Evolutionary conservation across 2,113 vertebrate genomes (phyloP), one percentile per base, ranked within the genome.

Genomic region (Sander lucioperca): DNA sequence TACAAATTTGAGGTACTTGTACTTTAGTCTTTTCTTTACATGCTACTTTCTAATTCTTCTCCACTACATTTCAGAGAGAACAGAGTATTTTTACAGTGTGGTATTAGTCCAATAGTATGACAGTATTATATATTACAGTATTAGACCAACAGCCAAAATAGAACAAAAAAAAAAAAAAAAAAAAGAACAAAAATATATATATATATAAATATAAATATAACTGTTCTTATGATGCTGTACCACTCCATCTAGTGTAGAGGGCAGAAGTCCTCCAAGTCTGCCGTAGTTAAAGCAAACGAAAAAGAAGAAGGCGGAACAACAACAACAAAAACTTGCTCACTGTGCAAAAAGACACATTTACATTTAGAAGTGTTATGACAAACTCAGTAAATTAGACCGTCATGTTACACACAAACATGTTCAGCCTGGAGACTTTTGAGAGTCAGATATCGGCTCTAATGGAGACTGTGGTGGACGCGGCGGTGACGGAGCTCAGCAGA

Each of bases 401-500:
- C 4, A 23, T 1, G 1, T 30, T 2, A 11, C 30, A 39, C 43
- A 4, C 11, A 3, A 6, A 6, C 33, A 87, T 90, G 86, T 47
- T 61, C 2, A 59, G 18, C 2, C 45, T 63, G 85, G 74, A 80
- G 21, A 39, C 48, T 1, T 43, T 93, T 12, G 77, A 91, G 74
- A 16, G 4, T 11, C 76, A 76, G 51, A 13, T 92, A 13, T 58
- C 43, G 4, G 77, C 69, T 3, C 69, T 91, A 0, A 79, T 93
- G 86, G 70, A 78, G 64, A 25, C 79, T 0, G 47, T 90, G 61
- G 86, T 77, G 77, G 68, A 80, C 1, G 74, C 62, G 57, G 89
- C 85, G n/a, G 86, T 90, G 63, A 18, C 66, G 53, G 89, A 91
- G 75, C 77, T 93, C 67, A 14, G 87, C 45, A 61, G 76, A 48